Base-by-base conservation (phyloP, 2,888 invertebrate genomes). In the Caenorhabditis wallacei region DNA sequence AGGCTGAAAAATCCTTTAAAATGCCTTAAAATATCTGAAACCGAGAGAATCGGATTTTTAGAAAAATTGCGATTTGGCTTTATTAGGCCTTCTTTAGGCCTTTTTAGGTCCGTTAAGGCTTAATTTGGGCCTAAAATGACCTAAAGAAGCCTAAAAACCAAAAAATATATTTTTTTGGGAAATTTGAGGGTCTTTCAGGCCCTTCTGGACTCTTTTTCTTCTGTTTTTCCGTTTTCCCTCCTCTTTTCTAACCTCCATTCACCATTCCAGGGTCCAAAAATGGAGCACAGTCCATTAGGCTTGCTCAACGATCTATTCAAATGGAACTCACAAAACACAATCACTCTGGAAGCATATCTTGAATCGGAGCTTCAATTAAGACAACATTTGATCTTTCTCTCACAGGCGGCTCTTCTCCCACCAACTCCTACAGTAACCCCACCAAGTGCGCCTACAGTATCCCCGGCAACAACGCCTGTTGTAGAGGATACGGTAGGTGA, bases 371-470 rank as follows among this genome's bases (percentile, higher is more conserved):
- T 40, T 13, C 40, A 16, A 40, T 2, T 40, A 11, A 10, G 40
- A 10, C 35, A 35, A 35, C 4, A 35, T 10, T 35, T 35, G 40
- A 40, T 40, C 11, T 11, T 30, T 30, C 30, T 30, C 8, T 3
- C 30, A 30, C 40, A 40, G 40, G 10, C 40, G 30, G 4, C 30
- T 1, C 68, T 56, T 22, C 51, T 53, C 5, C 26, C 13, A 24
- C 68, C 68, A n/a, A 43, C 56, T 16, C 69, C 69, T 43, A 69
- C 69, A 43, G 69, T 69, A 56, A 53, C 69, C 46, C 69, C 69
- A 13, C 30, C 56, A 1, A 40, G 56, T 5, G 26, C 16, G 26
- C 37, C 69, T 11, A 56, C 46, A 2, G 16, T 56, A 13, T 53
- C 68, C 11, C 5, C 54, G 11, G 26, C 40, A 13, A 4, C 18